Conservation (phyloP, 1,140 invertebrate genomes). For the Aphis gossypii region DNA sequence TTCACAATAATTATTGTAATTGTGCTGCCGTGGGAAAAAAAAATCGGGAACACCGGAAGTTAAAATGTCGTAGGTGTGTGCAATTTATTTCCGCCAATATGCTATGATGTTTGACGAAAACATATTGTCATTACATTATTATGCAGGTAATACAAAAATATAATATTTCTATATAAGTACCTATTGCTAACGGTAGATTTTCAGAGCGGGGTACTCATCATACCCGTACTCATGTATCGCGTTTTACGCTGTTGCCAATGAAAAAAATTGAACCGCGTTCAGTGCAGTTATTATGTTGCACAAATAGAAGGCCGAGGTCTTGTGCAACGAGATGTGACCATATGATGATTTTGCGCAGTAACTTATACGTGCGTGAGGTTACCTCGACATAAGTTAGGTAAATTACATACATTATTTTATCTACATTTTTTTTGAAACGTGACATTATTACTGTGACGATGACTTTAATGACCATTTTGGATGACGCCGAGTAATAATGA, state of each 20-base stretch:
- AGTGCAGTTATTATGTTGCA: neutral
- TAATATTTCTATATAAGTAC: neutral
- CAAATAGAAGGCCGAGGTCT: neutral
- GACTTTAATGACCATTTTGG: neutral
- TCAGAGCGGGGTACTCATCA: too few species aligned
- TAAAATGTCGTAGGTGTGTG: too few species aligned
- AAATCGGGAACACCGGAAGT: too few species aligned
- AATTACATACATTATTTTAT: neutral
- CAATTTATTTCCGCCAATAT: too few species aligned
- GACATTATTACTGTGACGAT: neutral
- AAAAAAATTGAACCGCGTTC: neutral
- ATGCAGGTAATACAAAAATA: neutral
- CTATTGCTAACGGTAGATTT: neutral
- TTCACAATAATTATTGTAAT: neutral
- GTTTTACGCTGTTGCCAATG: neutral
- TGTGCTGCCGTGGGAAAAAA: too few species aligned
- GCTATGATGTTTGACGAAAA: neutral
- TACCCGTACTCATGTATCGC: neutral
- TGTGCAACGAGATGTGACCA: neutral
- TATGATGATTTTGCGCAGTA: neutral
- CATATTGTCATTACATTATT: neutral
- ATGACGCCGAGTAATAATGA: too few species aligned
- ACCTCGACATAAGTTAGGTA: neutral
- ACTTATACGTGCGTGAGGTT: neutral
- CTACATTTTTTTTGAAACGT: neutral